phyloP scores from a whole-genome alignment of 2,888 invertebrate species.

The Furcula furcula region DNA sequence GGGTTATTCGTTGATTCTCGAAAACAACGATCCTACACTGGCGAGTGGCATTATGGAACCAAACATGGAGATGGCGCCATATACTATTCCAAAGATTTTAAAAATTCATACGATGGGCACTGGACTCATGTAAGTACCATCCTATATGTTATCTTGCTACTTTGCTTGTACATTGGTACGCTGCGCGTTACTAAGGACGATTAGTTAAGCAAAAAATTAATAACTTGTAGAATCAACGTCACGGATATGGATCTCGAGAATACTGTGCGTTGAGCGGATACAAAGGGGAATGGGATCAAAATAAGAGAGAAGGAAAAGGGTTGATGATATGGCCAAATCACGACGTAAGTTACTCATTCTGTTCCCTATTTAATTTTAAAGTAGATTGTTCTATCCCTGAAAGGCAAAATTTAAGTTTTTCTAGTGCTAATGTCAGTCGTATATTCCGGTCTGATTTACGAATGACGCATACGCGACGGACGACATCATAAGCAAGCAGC shows the following conservation, averaged over 20 bases:
- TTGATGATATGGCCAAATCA: slow-evolving; percentile 83
- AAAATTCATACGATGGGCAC: slow-evolving; percentile 65
- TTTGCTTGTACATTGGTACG: neutral
- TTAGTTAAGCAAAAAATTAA: slow-evolving; percentile 1
- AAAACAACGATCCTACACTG: slow-evolving; percentile 55
- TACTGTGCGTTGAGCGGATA: slow-evolving; percentile 69
- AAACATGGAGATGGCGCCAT: slow-evolving; percentile 68
- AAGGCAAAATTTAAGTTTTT: too few species aligned
- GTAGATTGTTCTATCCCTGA: too few species aligned
- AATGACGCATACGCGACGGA: too few species aligned
- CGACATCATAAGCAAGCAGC: too few species aligned
- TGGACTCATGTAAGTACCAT: slow-evolving; percentile 64
- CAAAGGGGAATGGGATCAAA: slow-evolving; percentile 78
- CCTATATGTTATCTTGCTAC: neutral
- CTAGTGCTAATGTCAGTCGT: too few species aligned
- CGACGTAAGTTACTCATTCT: slow-evolving; percentile 70
- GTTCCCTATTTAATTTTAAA: too few species aligned
- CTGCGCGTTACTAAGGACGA: neutral
- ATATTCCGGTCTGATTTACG: too few species aligned
- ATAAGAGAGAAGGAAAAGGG: slow-evolving; percentile 79
- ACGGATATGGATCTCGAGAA: slow-evolving; percentile 66
- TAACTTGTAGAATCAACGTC: slow-evolving; percentile 58
- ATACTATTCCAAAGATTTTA: slow-evolving; percentile 48
- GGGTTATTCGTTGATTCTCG: slow-evolving; percentile 75
- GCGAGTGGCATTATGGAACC: slow-evolving; percentile 75